Evolutionary conservation across 2,888 invertebrate genomes (phyloP), one percentile per base, ranked within the genome.

Genomic region (Drosophila barbarae): DNA sequence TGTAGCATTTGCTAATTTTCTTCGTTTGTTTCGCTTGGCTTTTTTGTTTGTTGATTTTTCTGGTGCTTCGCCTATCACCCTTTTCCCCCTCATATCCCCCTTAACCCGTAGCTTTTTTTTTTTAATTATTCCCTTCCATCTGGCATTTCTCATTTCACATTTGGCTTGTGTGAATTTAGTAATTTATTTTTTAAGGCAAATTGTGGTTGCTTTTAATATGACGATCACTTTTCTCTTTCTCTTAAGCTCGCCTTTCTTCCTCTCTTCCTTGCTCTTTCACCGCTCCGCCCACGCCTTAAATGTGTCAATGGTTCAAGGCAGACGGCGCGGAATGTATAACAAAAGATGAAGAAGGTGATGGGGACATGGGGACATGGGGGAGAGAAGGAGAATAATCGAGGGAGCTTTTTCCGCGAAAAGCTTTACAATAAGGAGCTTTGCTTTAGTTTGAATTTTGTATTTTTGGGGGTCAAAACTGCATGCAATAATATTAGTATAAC

Each of bases 281-380:
- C 46, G 15, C 36, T 23, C 35, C 72, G 35, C 78, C 73, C 73
- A 73, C 73, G 58, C 71, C 49, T 46, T 54, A 79, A 77, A 70
- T 79, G 78, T 79, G 82, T 73, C 84, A 79, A 73, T 79, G 76
- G 78, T 73, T 79, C 78, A 79, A 79, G 84, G 78, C 82, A 60
- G 68, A 30, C 35, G 52, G 46, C 18, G 13, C 32, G 46, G 46
- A 38, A 51, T 35, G 21, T 41, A 49, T 36, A 38, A 54, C 56
- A 41, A 64, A 65, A 41, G 49, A 35, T 57, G 55, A 57, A 38
- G 38, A 15, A 39, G 39, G n/a, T 13, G 34, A 13, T 2, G 26
- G 26, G 26, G 18, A 1, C 18, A 18, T 18, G 32, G 41, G 12
- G 23, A 21, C 21, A 13, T 38, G 5, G 13, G 39, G 26, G 13